Evolutionary conservation across 1,140 invertebrate species (phyloP), one percentile per base, ranked within the genome.

Genomic region (Sinella curviseta): DNA sequence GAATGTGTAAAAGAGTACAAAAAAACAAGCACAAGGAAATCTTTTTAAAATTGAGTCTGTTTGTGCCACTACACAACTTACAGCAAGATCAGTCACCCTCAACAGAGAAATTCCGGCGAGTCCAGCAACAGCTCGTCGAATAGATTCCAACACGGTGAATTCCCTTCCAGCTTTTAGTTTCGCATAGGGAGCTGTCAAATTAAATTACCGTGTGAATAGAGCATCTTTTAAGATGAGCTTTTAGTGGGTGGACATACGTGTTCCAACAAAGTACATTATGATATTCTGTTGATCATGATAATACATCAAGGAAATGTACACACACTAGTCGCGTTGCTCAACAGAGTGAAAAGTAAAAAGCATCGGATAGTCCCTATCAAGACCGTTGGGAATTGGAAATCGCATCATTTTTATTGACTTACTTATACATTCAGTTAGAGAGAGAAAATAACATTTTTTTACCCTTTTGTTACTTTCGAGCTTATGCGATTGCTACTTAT

Each of bases 81-180:
- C 86, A 78, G 85, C 85, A 1, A 87, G 78, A 78, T 86, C 84
- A 28, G 85, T 86, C 33, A 86, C 84, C 76, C 86, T 80, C 8
- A 87, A 81, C 0, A 86, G 84, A n/a, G 86, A 86, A 55, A 87
- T 85, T 34, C 85, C 85, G 33, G 86, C 86, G 26, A 87, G 82
- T 48, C 85, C 85, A 30, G 86, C 86, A 48, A 87, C 84, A n/a
- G 84, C 85, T 76, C 85, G 81, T 24, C 86, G 83, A 74, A 87
- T 85, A 34, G 85, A 86, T 65, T 87, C 86, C 77, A 82, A 28
- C 24, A 82, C 81, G 30, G 78, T 81, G 74, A 82, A 82, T 70
- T 82, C 83, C 28, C 77, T 34, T 73, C 81, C 81, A 34, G 79
- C 67, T 67, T 84, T 84, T 34, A 84, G 36, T 79, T 82, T 84